Evolutionary conservation across 2,888 invertebrate genomes (phyloP), one percentile per base, ranked within the genome.

Genomic region (Amphipyra berbera): DNA sequence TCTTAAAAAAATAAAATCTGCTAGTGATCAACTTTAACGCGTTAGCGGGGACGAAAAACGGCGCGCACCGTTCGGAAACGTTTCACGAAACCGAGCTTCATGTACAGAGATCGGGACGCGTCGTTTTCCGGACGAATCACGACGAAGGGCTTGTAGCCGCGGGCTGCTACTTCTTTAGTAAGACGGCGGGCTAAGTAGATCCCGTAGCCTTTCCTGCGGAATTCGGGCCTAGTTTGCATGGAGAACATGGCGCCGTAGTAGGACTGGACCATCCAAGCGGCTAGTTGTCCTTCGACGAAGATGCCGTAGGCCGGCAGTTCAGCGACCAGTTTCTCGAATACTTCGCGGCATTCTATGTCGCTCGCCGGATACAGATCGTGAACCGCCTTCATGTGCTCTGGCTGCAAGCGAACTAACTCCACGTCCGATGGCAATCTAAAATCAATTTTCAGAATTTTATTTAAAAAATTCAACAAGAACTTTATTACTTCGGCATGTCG

Each of bases 231-330:
- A 61, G 98, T 98, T 92, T 98, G 98, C 98, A 98, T 98, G 53
- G 98, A 98, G 94, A 98, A 98, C 98, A 98, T 98, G 68, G 98
- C 98, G 27, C 98, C 98, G 90, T 98, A 98, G 91, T 98, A 98
- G 15, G 97, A 97, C 89, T 98, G 98, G 49, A 98, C 97, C 98
- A 98, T 98, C 98, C 98, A 98, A 30, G 98, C 98, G 38, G 97
- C 98, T 72, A 98, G 93, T 81, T 97, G 96, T 52, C 97, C 97
- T 58, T 95, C 95, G 83, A 96, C 96, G 90, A 98, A 98, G 71
- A 98, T 96, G 40, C 98, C 98, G 88, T 97, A 97, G 14, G 97
- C 98, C 9, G 98, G 97, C 75, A 98, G 95, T 83, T 96, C 96
- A 61, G 96, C 96, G 68, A 98, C 97, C 66, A 98, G 95, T 90